These are phyloP conservation scores for Beroe forskalii DNA, from an alignment of 37 sponge, comb jelly and placozoan genomes.

Conservation along the genomic window DNA sequence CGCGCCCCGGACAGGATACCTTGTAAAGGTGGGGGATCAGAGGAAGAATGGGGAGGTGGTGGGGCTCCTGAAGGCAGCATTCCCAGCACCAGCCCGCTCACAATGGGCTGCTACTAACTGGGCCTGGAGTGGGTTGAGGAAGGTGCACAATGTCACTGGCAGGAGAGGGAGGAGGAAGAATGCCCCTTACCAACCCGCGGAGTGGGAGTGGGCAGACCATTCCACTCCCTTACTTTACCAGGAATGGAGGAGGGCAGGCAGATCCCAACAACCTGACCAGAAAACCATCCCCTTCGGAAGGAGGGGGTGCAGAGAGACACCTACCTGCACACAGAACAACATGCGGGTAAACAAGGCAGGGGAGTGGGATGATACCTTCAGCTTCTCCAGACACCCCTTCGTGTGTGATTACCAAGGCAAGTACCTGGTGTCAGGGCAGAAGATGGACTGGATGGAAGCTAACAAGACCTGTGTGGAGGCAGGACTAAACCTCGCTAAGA, in stretches of 20 bases:
- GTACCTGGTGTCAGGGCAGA: background rate
- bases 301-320: conserved; percentile 22
- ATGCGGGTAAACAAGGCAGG: conserved; percentile 38
- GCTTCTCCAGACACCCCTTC: conserved; percentile 16
- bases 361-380: conserved; percentile 30
- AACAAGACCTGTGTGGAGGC: background rate
- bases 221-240: background rate
- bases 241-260: background rate
- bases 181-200: background rate
- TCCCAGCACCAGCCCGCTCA: background rate
- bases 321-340: background rate
- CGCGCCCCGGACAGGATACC: background rate
- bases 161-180: background rate
- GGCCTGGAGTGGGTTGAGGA: conserved; percentile 33
- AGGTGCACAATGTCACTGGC: background rate
- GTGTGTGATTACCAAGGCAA: conserved; percentile 57
- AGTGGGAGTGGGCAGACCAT: conserved; percentile 14
- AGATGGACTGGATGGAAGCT: background rate
- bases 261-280: background rate
- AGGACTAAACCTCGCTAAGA: conserved; percentile 26
- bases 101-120: background rate
- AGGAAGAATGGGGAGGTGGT: background rate
- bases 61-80: background rate
- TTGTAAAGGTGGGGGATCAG: background rate
- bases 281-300: background rate